phyloP scores from a whole-genome alignment of 2,113 vertebrate species.

The Corythoichthys haematopterus region DNA sequence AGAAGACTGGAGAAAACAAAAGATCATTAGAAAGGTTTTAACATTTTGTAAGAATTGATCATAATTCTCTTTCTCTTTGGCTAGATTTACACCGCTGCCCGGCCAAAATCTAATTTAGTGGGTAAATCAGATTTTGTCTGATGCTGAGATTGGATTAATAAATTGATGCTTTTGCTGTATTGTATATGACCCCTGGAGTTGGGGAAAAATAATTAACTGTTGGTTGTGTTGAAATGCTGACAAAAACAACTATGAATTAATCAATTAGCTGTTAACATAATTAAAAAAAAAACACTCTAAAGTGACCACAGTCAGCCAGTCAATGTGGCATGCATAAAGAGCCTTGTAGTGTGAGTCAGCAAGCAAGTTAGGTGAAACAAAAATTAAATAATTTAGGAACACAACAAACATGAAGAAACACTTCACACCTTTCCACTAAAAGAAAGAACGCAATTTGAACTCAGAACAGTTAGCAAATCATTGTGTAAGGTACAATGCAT shows the following conservation, averaged over 20 bases:
- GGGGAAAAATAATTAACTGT: neutral
- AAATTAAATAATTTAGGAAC: neutral
- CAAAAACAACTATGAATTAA: neutral
- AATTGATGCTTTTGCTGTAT: neutral
- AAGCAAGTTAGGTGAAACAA: neutral
- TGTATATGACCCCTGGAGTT: neutral
- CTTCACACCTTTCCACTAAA: neutral
- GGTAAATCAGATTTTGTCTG: neutral
- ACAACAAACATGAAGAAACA: neutral
- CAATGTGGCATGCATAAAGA: neutral
- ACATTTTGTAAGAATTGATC: neutral
- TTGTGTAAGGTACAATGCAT: neutral
- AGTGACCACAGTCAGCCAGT: neutral
- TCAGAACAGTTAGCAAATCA: neutral
- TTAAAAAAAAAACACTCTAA: neutral
- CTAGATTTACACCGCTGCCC: neutral
- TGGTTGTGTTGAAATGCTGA: neutral
- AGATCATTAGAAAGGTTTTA: slow-evolving; percentile 28
- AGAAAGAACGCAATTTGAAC: neutral
- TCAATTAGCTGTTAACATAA: neutral
- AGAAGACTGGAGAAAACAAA: slow-evolving; percentile 57
- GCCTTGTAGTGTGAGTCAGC: neutral
- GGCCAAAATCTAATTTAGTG: neutral
- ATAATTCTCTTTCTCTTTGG: neutral
- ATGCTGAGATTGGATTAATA: neutral